Evolutionary conservation across 2,113 vertebrate species (phyloP).

Genomic region (Polypterus senegalus): DNA sequence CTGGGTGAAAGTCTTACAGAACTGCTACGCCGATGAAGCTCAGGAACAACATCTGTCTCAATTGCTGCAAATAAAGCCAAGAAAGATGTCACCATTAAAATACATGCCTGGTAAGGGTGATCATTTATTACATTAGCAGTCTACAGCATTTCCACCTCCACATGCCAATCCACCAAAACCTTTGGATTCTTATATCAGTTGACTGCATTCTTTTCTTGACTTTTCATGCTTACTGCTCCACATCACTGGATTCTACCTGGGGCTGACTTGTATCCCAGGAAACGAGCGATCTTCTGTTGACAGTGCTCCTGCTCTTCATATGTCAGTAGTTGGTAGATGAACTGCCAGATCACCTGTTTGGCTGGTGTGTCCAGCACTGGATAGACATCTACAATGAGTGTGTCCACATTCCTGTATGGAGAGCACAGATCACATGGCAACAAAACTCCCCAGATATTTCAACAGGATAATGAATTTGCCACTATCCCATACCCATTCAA

Average conservation of each 20-base stretch:
- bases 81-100: neutral
- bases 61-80: slow-evolving; percentile 17
- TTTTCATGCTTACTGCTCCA: too few relatives aligned
- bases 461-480: too few relatives aligned
- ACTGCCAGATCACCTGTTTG: slow-evolving; percentile 97
- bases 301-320: slow-evolving; percentile 95
- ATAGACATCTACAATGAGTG: slow-evolving; percentile 87
- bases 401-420: slow-evolving; percentile 80
- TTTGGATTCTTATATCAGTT: too few relatives aligned
- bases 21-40: slow-evolving; percentile 63
- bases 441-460: too few relatives aligned
- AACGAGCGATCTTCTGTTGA: slow-evolving; percentile 88
- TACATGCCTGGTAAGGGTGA: too few relatives aligned
- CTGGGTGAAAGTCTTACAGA: slow-evolving; percentile 65
- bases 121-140: too few relatives aligned
- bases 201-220: too few relatives aligned
- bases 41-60: slow-evolving; percentile 47
- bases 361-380: slow-evolving; percentile 89
- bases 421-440: too few relatives aligned
- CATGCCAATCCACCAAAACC: too few relatives aligned
- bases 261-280: slow-evolving; percentile 77
- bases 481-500: too few relatives aligned
- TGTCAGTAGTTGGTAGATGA: slow-evolving; percentile 91
- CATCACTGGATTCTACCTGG: slow-evolving; percentile 32
- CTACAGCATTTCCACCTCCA: too few relatives aligned